Conservation (phyloP, 2,888 invertebrate genomes). For the Athalia cordata region DNA sequence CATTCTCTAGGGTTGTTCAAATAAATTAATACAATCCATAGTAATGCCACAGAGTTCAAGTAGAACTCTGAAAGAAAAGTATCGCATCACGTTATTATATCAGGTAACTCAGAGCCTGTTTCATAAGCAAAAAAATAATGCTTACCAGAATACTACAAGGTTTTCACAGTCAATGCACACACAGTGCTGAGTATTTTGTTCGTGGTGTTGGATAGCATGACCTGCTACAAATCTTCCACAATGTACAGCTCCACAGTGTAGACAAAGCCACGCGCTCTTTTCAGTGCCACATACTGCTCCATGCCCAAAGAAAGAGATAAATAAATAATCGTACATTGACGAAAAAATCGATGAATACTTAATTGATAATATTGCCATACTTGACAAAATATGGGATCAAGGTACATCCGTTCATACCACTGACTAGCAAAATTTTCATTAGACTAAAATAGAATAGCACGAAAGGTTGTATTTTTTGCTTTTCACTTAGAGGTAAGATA, state of each 20-base stretch:
- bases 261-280: conserved; percentile 86
- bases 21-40: conserved; percentile 12
- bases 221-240: conserved; percentile 87
- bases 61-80: not conserved
- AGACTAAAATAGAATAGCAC: no score
- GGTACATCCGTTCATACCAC: no score
- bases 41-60: conserved; percentile 9
- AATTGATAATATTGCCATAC: not conserved
- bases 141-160: conserved; percentile 86
- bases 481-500: no score
- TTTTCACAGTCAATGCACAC: conserved; percentile 86
- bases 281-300: conserved; percentile 78
- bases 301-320: not conserved
- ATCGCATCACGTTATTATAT: not conserved
- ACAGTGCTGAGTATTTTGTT: conserved; percentile 79
- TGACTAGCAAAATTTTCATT: no score
- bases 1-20: conserved; percentile 15
- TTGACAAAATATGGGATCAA: no score
- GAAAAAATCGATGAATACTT: not conserved
- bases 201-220: conserved; percentile 84
- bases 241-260: conserved; percentile 83
- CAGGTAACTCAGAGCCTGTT: not conserved
- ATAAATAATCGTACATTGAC: not conserved
- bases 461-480: no score
- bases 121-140: conserved; percentile 26